phyloP scores from a whole-genome alignment of 2,113 vertebrate species.

The Microcebus griseorufus region DNA sequence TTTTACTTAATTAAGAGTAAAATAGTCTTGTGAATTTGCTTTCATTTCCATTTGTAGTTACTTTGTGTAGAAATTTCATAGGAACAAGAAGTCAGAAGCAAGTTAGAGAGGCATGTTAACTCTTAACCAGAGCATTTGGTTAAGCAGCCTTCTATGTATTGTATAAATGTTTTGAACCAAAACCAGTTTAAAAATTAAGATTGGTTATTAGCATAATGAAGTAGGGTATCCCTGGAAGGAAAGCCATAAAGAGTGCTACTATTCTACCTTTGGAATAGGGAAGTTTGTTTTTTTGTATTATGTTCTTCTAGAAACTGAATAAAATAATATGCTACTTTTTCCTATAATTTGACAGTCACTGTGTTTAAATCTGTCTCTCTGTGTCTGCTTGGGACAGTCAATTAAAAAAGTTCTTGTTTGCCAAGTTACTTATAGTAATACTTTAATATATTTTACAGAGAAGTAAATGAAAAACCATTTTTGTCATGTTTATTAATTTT shows the following conservation, averaged over 20 bases:
- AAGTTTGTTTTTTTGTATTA: background rate
- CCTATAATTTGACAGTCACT: conserved; percentile 26
- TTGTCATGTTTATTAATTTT: conserved; percentile 32
- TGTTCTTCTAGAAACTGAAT: background rate
- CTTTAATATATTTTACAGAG: conserved; percentile 17
- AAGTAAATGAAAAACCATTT: conserved; percentile 36
- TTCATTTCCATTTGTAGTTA: conserved; percentile 19
- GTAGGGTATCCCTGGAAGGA: conserved; percentile 48
- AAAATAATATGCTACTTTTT: conserved; percentile 54
- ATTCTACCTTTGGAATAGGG: conserved; percentile 39
- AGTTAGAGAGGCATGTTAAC: background rate
- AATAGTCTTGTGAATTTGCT: conserved; percentile 17
- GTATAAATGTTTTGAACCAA: conserved; percentile 49
- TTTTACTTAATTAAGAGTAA: conserved; percentile 4
- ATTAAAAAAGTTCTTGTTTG: conserved; percentile 51
- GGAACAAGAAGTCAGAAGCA: conserved; percentile 16
- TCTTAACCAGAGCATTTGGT: conserved; percentile 11
- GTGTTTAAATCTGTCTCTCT: conserved; percentile 27
- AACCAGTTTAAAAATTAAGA: conserved; percentile 58
- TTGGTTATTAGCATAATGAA: conserved; percentile 53
- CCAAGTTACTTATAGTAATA: background rate
- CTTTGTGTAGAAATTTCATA: conserved; percentile 33
- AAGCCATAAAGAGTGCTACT: conserved; percentile 32
- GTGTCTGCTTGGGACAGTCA: conserved; percentile 1
- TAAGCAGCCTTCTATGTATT: background rate